A percentile compares a stretch with the other conserved stretches of the same genome.
Evolutionary conservation across 2,113 vertebrate species (phyloP).

Genomic region (Lagopus muta): DNA sequence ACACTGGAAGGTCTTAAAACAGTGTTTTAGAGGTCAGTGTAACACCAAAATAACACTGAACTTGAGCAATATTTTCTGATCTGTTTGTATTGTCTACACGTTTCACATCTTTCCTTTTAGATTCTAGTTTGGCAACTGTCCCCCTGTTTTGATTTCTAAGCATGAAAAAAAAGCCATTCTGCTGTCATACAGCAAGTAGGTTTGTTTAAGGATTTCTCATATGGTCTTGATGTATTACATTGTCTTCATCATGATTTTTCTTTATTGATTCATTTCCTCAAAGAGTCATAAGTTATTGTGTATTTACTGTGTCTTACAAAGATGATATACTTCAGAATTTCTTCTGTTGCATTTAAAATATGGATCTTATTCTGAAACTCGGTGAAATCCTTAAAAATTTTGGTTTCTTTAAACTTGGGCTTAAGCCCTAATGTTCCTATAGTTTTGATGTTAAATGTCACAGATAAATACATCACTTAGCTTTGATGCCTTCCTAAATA

Average conservation of each 20-base stretch:
- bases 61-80: background rate
- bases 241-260: background rate
- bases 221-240: background rate
- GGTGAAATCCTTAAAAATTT: background rate
- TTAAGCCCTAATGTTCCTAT: background rate
- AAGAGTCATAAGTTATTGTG: background rate
- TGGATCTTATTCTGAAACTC: background rate
- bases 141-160: background rate
- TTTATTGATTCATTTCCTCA: background rate
- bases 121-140: background rate
- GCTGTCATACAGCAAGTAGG: background rate
- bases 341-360: background rate
- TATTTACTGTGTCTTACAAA: background rate
- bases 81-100: accelerated
- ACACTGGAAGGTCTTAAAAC: background rate
- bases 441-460: background rate
- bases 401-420: background rate
- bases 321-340: background rate
- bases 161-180: background rate
- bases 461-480: background rate
- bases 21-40: background rate
- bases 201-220: background rate
- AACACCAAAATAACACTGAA: background rate
- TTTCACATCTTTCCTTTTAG: background rate
- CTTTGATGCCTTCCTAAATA: background rate